Conservation (phyloP, 1,140 invertebrate species). For the Drosophila parabipectinata region DNA sequence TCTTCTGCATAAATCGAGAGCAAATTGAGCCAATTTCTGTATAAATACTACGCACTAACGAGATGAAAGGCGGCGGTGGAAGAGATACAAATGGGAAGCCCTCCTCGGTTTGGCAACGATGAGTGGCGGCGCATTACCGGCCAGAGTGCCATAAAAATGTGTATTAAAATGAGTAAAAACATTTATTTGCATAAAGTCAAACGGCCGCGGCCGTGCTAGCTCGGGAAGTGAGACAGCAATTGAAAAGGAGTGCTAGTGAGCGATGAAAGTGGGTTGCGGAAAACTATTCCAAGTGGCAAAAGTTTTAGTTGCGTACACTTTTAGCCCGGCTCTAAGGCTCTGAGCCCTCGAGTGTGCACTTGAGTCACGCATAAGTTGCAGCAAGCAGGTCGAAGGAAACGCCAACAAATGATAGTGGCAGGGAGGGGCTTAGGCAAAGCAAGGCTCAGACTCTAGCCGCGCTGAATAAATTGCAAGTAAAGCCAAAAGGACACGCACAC, state of each 20-base stretch:
- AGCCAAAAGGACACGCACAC: conserved; percentile 74
- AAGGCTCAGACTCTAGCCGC: conserved; percentile 14
- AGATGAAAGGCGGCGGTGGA: conserved; percentile 60
- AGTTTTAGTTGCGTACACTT: conserved; percentile 79
- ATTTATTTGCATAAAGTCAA: conserved; percentile 81
- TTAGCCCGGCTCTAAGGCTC: conserved; percentile 65
- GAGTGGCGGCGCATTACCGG: conserved; percentile 63
- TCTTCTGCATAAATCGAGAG: conserved; percentile 78
- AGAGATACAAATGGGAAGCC: conserved; percentile 4
- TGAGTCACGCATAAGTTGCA: conserved; percentile 81
- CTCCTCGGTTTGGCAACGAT: conserved; percentile 35
- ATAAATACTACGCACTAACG: conserved; percentile 79
- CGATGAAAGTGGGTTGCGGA: conserved; percentile 42
- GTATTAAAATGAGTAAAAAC: conserved; percentile 83
- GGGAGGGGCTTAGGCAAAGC: conserved; percentile 12
- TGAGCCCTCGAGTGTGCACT: conserved; percentile 75
- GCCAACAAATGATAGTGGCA: conserved; percentile 69
- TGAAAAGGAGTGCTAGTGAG: conserved; percentile 24
- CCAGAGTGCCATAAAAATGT: conserved; percentile 80
- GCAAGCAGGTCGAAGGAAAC: conserved; percentile 70
- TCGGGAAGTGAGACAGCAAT: conserved; percentile 53
- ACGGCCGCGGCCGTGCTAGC: conserved; percentile 17
- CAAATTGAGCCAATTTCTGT: conserved; percentile 80
- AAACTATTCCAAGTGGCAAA: conserved; percentile 79
- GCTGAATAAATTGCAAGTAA: conserved; percentile 71